Evolutionary conservation across 1,140 invertebrate species (phyloP), one percentile per base, ranked within the genome.

Genomic region (Metaphire vulgaris): DNA sequence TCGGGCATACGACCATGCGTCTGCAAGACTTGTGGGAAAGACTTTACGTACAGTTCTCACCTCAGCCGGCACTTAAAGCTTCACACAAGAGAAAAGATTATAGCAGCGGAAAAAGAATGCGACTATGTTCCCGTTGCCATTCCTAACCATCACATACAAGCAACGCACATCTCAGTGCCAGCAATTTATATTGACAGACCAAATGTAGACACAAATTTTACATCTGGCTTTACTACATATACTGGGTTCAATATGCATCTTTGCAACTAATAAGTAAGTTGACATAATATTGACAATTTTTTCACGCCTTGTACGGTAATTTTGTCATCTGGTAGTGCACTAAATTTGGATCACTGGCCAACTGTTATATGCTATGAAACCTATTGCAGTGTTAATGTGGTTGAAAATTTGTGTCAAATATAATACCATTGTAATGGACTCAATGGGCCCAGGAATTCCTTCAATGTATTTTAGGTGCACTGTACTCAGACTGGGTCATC

Each of bases 1-100:
- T 96, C 94, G 28, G 96, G 96, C 1, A 93, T 96, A 87, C 96
- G 96, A 84, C 95, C 95, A 0, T 74, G 30, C 26, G n/a, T 2
- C 29, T 74, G 74, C 29, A 15, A 69, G 1, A 28, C 29, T n/a
- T 74, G 74, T 76, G 79, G 79, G 65, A 85, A 85, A 76, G 84
- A 85, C 1, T 85, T 85, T 79, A 85, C 84, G 75, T 77, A 83
- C 15, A 79, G 83, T 2, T 85, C 82, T 12, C 85, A 85, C 72
- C 80, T 85, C 14, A 81, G 83, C 67, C 81, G 83, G 16, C 84
- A 85, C 71, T 78, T 79, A 69, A 77, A 81, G 77, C 81, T 82
- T 26, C 83, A 83, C 77, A 79, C 21, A 21, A 56, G 41, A 21
- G 41, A 56, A 21, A 56, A 56, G 41, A 6, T 56, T 56, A 56